These are phyloP conservation scores for Pithys albifrons DNA, from an alignment of 2,113 vertebrate genomes.

Conservation along the genomic window DNA sequence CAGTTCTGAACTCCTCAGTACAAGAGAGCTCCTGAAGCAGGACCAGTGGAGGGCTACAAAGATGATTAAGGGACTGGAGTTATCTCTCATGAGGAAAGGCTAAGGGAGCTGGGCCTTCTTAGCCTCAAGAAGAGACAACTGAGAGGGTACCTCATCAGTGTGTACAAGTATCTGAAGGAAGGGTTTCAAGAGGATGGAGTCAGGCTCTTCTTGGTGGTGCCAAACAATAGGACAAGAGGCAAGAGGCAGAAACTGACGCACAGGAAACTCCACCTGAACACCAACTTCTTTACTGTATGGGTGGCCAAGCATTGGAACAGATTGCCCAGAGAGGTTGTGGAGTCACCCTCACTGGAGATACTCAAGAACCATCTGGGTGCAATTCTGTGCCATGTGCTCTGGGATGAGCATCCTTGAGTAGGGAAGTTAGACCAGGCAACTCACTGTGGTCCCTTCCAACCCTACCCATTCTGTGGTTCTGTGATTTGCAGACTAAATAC, in stretches of 20 bases:
- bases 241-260: not conserved
- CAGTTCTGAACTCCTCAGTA: not conserved
- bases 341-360: not conserved
- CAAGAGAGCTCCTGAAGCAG: not conserved
- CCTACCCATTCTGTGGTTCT: not conserved
- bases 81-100: not conserved
- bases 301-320: not conserved
- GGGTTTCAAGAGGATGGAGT: not conserved
- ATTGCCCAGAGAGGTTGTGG: not conserved
- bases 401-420: not conserved
- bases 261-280: not conserved
- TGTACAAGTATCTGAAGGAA: not conserved
- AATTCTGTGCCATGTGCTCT: not conserved
- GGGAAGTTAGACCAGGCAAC: not conserved
- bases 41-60: not conserved
- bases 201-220: not conserved
- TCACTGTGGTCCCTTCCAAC: no score
- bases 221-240: not conserved
- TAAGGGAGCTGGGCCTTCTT: not conserved
- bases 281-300: not conserved
- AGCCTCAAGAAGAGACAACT: not conserved
- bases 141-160: not conserved
- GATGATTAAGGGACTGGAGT: not conserved
- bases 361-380: not conserved
- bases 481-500: not conserved